Conservation (phyloP, 2,797 vertebrate species). For the Sebastes elongatus region DNA sequence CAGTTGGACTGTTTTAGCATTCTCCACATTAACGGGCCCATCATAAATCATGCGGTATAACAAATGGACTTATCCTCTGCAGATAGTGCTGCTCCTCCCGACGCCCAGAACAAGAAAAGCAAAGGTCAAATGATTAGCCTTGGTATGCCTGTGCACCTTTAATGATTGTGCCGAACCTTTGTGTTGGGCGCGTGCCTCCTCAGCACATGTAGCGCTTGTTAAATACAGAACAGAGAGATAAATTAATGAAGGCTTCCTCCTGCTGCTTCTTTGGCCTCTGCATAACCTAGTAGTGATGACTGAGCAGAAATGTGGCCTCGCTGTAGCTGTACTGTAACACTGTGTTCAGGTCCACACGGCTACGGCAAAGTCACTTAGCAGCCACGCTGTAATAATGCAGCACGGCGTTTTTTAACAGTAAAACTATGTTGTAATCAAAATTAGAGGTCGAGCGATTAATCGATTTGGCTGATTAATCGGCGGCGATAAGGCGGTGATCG, state of each 20-base stretch:
- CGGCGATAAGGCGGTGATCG: too few species aligned
- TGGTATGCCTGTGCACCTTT: conserved; percentile 74
- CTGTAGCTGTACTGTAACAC: conserved; percentile 27
- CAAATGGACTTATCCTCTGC: conserved; percentile 76
- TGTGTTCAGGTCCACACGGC: not conserved
- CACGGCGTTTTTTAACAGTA: not conserved
- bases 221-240: conserved; percentile 80
- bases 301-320: conserved; percentile 66
- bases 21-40: conserved; percentile 71
- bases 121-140: conserved; percentile 84
- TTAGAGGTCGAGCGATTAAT: too few species aligned
- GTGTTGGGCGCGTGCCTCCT: conserved; percentile 76
- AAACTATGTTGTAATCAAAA: not conserved
- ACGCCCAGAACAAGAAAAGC: conserved; percentile 73
- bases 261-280: conserved; percentile 76
- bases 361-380: conserved; percentile 32
- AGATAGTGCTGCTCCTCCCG: conserved; percentile 67
- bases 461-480: too few species aligned
- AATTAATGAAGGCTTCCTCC: conserved; percentile 79
- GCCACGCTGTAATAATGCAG: conserved; percentile 18
- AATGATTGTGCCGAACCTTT: conserved; percentile 81
- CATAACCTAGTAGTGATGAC: conserved; percentile 76
- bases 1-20: conserved; percentile 75
- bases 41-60: conserved; percentile 82
- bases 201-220: conserved; percentile 80